These are phyloP conservation scores for Podarcis siculus DNA, from an alignment of 2,797 vertebrate genomes.

Conservation along the genomic window DNA sequence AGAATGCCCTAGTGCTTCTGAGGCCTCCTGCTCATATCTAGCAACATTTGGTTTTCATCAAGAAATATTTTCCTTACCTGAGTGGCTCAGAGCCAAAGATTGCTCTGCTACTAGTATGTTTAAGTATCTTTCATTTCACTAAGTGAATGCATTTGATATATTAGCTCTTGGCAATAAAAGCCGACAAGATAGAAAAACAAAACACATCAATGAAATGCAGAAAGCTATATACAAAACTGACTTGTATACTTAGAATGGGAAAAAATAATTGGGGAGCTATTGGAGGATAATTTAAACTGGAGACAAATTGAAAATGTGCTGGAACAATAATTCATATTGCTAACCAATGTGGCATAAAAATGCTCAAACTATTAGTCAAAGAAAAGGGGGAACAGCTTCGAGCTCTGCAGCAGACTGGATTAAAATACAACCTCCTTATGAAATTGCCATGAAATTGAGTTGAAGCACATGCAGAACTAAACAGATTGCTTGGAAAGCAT, in stretches of 20 bases:
- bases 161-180: slow-evolving; percentile 13
- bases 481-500: slow-evolving; percentile 72
- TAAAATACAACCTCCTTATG: slow-evolving; percentile 72
- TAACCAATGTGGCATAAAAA: slow-evolving; percentile 43
- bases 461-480: slow-evolving; percentile 69
- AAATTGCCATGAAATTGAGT: slow-evolving; percentile 74
- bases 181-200: slow-evolving; percentile 8
- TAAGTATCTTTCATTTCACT: slow-evolving; percentile 22
- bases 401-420: slow-evolving; percentile 58
- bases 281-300: slow-evolving; percentile 54
- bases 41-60: background rate
- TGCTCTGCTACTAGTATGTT: slow-evolving; percentile 14
- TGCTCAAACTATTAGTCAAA: slow-evolving; percentile 56
- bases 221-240: slow-evolving; percentile 9
- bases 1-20: slow-evolving; percentile 8
- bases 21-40: slow-evolving; percentile 24
- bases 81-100: slow-evolving; percentile 2
- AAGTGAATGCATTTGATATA: slow-evolving; percentile 29
- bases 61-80: slow-evolving; percentile 22
- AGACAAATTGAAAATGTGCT: slow-evolving; percentile 46
- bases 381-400: slow-evolving; percentile 47
- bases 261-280: slow-evolving; percentile 44
- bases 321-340: slow-evolving; percentile 60
- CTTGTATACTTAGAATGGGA: slow-evolving; percentile 13
- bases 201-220: slow-evolving; percentile 15